Evolutionary conservation across 2,113 vertebrate species (phyloP), one percentile per base, ranked within the genome.

Genomic region (Stigmatopora nigra): DNA sequence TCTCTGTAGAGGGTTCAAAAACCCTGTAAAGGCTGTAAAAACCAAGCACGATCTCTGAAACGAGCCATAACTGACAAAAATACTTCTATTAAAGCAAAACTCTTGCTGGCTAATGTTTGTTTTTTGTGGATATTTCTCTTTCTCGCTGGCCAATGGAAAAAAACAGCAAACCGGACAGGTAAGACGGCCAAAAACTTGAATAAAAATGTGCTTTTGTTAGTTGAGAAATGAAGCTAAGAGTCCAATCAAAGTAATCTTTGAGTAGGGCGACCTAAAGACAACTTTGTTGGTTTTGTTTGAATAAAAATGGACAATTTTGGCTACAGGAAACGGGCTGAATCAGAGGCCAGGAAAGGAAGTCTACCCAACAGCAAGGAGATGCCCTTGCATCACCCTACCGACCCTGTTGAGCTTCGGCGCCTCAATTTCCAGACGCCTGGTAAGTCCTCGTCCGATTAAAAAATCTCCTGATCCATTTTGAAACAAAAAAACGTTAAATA

Each of bases 121-220:
- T 61, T 87, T 31, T 31, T 31, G 25, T 31, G 85, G 84, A 90
- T 91, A 84, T 92, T 87, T 91, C 67, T 81, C 89, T 82, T 82
- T 78, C 89, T 92, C 92, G 92, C 94, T 89, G 83, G 92, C 92
- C 91, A 91, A 92, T 92, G 95, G 94, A 97, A n/a, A n/a, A n/a
- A n/a, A n/a, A 91, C 93, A 99, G 97, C 93, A 98, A 98, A 92
- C 97, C 97, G 76, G 97, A 99, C 95, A 98, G 96, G 97, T 99
- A 93, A 98, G 95, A 89, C 45, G 44, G 47, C 73, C 66, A 71
- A 63, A 75, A 49, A 61, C 68, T 8, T 20, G 25, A 53, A 22
- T 53, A 4, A 56, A 56, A 56, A 56, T 22, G 31, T 31, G 22
- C 53, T 16, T 22, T 4, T 11, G 11, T 12, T 53, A 12, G 19